Evolutionary conservation across 2,888 invertebrate species (phyloP).

Genomic region (Mycalesis mineus): DNA sequence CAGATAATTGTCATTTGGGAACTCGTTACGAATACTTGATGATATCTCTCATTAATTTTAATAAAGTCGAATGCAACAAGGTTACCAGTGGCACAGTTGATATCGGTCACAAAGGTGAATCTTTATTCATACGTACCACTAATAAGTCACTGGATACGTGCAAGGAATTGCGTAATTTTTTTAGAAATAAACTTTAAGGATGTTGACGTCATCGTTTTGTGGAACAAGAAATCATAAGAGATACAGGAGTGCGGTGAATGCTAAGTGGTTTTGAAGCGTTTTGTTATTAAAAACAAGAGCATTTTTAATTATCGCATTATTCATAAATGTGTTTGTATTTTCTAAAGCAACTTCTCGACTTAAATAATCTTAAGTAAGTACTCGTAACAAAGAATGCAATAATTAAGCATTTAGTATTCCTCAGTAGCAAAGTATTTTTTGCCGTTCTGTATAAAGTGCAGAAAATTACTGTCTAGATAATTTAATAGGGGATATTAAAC

Average conservation of each 20-base stretch:
- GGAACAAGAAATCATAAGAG: background rate
- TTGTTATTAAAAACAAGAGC: too few relatives aligned
- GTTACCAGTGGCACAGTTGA: constrained; percentile 15
- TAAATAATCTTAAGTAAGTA: too few relatives aligned
- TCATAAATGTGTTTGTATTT: too few relatives aligned
- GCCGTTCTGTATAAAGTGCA: too few relatives aligned
- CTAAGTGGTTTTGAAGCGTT: background rate
- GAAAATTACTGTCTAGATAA: too few relatives aligned
- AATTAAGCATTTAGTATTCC: too few relatives aligned
- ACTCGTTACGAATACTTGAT: constrained; percentile 14
- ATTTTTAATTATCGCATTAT: too few relatives aligned
- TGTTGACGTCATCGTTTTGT: background rate
- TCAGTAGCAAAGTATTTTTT: too few relatives aligned
- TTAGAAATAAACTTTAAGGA: background rate
- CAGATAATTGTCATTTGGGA: constrained; percentile 19
- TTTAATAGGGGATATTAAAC: too few relatives aligned
- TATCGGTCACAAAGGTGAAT: constrained; percentile 15
- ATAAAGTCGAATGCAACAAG: constrained; percentile 25
- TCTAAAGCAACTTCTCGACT: too few relatives aligned
- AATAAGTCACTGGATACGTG: constrained; percentile 1
- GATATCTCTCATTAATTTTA: constrained; percentile 24
- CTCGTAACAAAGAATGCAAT: too few relatives aligned
- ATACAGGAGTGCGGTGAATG: background rate
- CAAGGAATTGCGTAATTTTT: background rate
- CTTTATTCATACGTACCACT: constrained; percentile 1